phyloP scores from a whole-genome alignment of 2,113 vertebrate species.

The Mastomys coucha region DNA sequence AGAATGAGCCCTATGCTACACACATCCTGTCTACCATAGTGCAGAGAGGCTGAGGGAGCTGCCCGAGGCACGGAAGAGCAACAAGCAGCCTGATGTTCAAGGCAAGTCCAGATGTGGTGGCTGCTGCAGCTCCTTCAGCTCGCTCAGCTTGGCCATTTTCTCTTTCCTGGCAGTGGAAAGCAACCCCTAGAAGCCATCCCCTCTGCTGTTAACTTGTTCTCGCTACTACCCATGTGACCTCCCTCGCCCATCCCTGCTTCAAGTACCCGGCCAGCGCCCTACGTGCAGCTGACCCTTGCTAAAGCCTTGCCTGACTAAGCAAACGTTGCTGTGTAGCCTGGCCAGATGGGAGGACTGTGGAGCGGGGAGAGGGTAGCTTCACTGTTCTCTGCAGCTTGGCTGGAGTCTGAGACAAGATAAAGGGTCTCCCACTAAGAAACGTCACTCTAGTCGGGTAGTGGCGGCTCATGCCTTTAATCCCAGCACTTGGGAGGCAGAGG shows the following conservation, averaged over 20 bases:
- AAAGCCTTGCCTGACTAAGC: not conserved
- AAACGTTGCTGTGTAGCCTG: not conserved
- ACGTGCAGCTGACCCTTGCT: too few species aligned
- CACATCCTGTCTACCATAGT: accelerated
- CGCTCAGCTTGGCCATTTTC: not conserved
- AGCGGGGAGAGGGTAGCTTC: accelerated
- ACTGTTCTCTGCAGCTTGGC: not conserved
- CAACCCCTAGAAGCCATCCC: not conserved
- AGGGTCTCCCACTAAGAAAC: not conserved
- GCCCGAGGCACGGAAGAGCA: accelerated
- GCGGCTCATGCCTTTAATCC: too few species aligned
- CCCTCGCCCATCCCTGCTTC: not conserved
- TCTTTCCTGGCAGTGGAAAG: not conserved
- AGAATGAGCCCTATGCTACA: not conserved
- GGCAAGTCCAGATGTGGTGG: not conserved
- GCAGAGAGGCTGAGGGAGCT: not conserved
- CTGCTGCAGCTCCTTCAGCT: not conserved
- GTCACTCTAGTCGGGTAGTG: too few species aligned
- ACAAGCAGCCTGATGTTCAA: not conserved
- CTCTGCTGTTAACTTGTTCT: not conserved
- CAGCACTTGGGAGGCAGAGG: too few species aligned
- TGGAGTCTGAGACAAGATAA: too few species aligned
- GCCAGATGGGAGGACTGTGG: not conserved
- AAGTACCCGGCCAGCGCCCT: not conserved
- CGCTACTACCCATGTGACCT: not conserved